Evolutionary conservation across 2,113 vertebrate genomes (phyloP).

Genomic region (Megaceryle torquata): DNA sequence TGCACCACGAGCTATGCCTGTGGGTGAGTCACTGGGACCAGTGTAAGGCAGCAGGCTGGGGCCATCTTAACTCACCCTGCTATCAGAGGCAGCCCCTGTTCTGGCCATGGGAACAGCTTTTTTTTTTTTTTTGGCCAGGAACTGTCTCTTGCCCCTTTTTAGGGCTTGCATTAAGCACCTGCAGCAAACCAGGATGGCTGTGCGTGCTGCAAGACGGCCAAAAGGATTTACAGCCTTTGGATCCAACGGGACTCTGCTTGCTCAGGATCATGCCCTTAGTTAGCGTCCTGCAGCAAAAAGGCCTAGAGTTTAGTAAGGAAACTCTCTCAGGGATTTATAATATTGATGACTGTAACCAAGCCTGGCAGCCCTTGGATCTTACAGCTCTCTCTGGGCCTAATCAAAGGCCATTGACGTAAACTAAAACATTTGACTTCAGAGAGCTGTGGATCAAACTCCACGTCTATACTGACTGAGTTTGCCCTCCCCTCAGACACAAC

Average conservation of each 20-base stretch:
- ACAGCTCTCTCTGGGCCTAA: conserved; percentile 63
- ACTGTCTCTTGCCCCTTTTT: not conserved
- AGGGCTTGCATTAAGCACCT: not conserved
- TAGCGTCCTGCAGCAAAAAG: conserved; percentile 53
- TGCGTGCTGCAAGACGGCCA: not conserved
- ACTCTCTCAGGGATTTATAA: conserved; percentile 46
- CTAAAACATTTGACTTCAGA: conserved; percentile 69
- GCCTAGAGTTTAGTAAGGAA: conserved; percentile 33
- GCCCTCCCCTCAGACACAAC: conserved; percentile 61
- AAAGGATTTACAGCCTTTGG: conserved; percentile 14
- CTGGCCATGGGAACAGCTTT: not conserved
- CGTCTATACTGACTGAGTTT: conserved; percentile 4
- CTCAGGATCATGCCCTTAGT: conserved; percentile 50
- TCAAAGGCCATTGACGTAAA: conserved; percentile 68
- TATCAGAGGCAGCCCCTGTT: not conserved
- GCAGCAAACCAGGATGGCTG: not conserved
- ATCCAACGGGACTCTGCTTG: not conserved
- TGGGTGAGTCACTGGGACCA: not conserved
- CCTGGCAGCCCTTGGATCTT: conserved; percentile 64
- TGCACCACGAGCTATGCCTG: not conserved
- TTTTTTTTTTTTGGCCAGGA: not conserved
- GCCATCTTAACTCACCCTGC: not conserved
- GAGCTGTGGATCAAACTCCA: conserved; percentile 60
- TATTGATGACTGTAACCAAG: conserved; percentile 65
- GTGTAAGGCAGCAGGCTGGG: not conserved